phyloP scores from a whole-genome alignment of 2,888 invertebrate genomes.

The Hecatera dysodea region DNA sequence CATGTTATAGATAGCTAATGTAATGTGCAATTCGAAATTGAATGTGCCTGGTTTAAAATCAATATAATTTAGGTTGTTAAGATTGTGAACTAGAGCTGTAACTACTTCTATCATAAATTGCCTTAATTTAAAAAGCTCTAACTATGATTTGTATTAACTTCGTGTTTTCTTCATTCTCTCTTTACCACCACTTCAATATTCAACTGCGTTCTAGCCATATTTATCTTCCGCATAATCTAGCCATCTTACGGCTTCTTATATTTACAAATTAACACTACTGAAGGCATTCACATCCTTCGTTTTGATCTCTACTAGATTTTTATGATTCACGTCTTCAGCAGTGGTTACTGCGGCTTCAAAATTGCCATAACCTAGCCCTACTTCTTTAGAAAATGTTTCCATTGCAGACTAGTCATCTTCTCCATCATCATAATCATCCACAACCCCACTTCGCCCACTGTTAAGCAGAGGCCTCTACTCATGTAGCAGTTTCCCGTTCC shows the following conservation, averaged over 20 bases:
- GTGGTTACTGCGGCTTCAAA: too few relatives aligned
- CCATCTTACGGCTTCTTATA: neutral
- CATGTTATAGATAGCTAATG: slow-evolving; percentile 43
- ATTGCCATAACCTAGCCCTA: neutral
- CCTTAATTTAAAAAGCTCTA: neutral
- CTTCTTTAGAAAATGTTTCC: neutral
- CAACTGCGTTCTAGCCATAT: neutral
- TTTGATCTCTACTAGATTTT: neutral
- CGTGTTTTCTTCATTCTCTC: neutral
- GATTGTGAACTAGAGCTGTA: slow-evolving; percentile 5
- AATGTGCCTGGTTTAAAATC: slow-evolving; percentile 27
- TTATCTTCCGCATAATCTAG: neutral
- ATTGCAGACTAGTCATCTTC: neutral
- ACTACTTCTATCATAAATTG: neutral
- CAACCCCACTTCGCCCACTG: too few relatives aligned
- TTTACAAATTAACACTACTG: neutral
- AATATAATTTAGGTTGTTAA: slow-evolving; percentile 24
- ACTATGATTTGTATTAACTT: neutral
- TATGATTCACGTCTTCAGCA: neutral
- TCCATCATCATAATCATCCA: neutral
- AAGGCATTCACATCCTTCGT: neutral
- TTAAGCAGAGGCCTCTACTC: too few relatives aligned
- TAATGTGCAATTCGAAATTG: slow-evolving; percentile 37
- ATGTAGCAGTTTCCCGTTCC: too few relatives aligned
- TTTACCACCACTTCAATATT: too few relatives aligned